Percentiles rank a stretch among this genome's conserved stretches.
These are phyloP conservation scores for Nansenia antarctica DNA, from an alignment of 2,113 vertebrate species.

Conservation along the genomic window DNA sequence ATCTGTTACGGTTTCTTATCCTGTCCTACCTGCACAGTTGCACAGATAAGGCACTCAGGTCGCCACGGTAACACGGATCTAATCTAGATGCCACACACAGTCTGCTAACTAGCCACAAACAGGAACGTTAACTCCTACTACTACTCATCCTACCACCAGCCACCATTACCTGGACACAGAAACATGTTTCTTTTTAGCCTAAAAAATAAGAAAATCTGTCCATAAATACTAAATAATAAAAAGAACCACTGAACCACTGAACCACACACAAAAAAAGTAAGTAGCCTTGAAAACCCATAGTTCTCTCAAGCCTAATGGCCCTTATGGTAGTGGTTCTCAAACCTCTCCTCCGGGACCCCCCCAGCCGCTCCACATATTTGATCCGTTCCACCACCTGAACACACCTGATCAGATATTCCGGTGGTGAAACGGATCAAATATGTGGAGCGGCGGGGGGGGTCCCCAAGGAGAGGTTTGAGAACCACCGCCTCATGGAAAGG, in stretches of 20 bases:
- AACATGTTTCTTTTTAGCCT: not conserved
- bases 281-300: too few species aligned
- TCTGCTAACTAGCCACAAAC: not conserved
- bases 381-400: too few species aligned
- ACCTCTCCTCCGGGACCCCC: too few species aligned
- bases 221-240: conserved; percentile 42
- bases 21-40: conserved; percentile 28
- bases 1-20: conserved; percentile 45
- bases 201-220: conserved; percentile 56
- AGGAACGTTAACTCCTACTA: not conserved
- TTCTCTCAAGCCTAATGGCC: too few species aligned
- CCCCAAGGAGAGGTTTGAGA: too few species aligned
- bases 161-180: not conserved
- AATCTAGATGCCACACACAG: not conserved
- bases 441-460: too few species aligned
- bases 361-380: too few species aligned
- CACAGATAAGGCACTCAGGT: conserved; percentile 29
- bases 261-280: too few species aligned
- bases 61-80: conserved; percentile 20
- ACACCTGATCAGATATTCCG: too few species aligned
- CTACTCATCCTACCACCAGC: not conserved
- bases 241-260: too few species aligned
- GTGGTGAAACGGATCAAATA: too few species aligned
- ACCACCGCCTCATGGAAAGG: too few species aligned
- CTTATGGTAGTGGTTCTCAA: not conserved